Base-by-base conservation (phyloP, 2,888 invertebrate genomes). In the Drosophila tanythrix region DNA sequence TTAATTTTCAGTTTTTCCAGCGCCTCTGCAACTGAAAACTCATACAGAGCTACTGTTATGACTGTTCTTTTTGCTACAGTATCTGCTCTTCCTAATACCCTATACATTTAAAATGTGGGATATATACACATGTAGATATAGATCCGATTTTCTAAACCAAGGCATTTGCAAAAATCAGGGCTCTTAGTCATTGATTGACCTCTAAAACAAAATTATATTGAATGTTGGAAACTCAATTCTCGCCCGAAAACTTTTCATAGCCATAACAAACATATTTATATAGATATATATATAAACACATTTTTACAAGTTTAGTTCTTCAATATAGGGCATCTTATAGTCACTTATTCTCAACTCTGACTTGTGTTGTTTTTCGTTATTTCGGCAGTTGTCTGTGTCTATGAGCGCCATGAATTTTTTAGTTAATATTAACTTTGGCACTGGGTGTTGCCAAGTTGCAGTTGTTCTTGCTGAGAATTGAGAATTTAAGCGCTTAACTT, bases 11-110 rank as follows among this genome's bases (percentile, higher is more conserved):
- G 72, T 75, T 70, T 67, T 74, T 66, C 69, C 40, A 48, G 40
- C 51, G 61, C 21, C 43, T 13, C 43, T 61, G 46, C n/a, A 38
- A 74, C 74, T 84, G 70, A 57, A 84, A 84, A 84, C 70, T 72
- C 83, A 88, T 85, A 83, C 68, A 58, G 46, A 70, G 60, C 79
- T 71, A 79, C 81, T 81, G 83, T 75, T 77, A 48, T 63, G 55
- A 55, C 69, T 70, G 57, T 60, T 73, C 43, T 66, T 69, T 56
- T 56, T 61, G 11, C 48, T 55, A 31, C 63, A 64, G 40, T 46
- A 38, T 53, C 70, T 56, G 18, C 31, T 43, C 40, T 36, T 51
- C 43, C 5, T 1, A 10, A 56, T 80, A 64, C 66, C 57, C 63
- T 65, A 55, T 27, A 63, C 2, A n/a, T 1, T 15, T n/a, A 5